Base-by-base conservation (phyloP, 2,113 vertebrate genomes). In the Fregetta grallaria region DNA sequence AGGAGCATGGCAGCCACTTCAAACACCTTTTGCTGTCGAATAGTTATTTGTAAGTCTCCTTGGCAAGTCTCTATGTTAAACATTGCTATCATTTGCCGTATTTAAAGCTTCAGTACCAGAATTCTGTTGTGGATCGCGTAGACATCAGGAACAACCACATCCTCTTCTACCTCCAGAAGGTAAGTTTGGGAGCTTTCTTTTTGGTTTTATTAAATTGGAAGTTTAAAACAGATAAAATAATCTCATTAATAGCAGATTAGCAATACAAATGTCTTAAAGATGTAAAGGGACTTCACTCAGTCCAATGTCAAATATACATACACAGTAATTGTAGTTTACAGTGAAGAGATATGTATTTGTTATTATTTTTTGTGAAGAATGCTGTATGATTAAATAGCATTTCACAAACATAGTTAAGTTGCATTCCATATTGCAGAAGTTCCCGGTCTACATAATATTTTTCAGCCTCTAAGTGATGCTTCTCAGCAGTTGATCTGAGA, bases 131-230 rank as follows among this genome's bases (percentile, higher is more conserved):
- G 42, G 91, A 91, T 67, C 97, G n/a, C 10, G 63, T 87, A 32
- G 96, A 98, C 59, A 50, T 82, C 81, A 98, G 93, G 74, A 96
- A 95, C 21, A 89, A 94, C 75, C 97, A 98, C 42, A 11, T 96
- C 59, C 22, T 98, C 66, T 95, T 98, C 92, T 98, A 97, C 56
- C 68, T 98, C 68, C 90, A 96, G 81, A 92, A 93, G 38, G 97
- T 97, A 88, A 90, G 90, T 79, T 36, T 84, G 90, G 6, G 15
- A 40, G 17, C 5, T 29, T 74, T 66, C 19, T 72, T 30, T 65
- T 22, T 2, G 1, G 5, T 45, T 81, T 68, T 44, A 11, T 79
- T 70, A 27, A 82, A 55, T 4, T 65, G 34, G 15, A 71, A 65
- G 7, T 77, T 84, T 92, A 40, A 77, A 92, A 71, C 9, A 84